phyloP scores from a whole-genome alignment of 2,888 invertebrate species.

The Luperina testacea region DNA sequence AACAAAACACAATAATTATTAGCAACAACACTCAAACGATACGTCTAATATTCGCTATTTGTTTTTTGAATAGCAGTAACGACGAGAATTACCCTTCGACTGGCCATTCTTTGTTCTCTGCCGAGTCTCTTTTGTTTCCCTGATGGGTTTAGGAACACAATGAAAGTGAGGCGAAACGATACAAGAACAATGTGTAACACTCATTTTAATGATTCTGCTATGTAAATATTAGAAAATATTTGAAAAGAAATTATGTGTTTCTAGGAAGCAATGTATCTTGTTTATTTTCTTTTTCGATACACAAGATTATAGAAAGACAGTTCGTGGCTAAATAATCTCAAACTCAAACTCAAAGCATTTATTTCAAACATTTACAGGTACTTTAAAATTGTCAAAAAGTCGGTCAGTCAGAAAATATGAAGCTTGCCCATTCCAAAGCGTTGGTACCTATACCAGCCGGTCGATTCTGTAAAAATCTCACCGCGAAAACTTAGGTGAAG shows the following conservation, averaged over 20 bases:
- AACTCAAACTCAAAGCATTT: no score
- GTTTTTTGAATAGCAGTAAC: conserved; percentile 56
- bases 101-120: conserved; percentile 46
- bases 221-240: conserved; percentile 47
- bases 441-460: no score
- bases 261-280: neutral
- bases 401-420: no score
- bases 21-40: conserved; percentile 36
- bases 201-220: conserved; percentile 50
- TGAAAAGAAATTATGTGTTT: conserved; percentile 27
- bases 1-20: conserved; percentile 46
- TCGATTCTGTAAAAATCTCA: no score
- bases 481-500: no score
- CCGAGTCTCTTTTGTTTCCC: conserved; percentile 49
- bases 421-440: no score
- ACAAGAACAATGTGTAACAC: conserved; percentile 57
- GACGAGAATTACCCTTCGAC: conserved; percentile 57
- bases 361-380: no score
- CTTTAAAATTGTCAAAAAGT: no score
- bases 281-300: neutral
- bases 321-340: neutral
- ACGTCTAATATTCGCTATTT: conserved; percentile 53
- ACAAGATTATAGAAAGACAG: neutral
- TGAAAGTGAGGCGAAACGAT: conserved; percentile 49
- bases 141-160: conserved; percentile 54